These are phyloP conservation scores for Epinephelus malabaricus DNA, from an alignment of 2,797 vertebrate genomes.

Conservation along the genomic window DNA sequence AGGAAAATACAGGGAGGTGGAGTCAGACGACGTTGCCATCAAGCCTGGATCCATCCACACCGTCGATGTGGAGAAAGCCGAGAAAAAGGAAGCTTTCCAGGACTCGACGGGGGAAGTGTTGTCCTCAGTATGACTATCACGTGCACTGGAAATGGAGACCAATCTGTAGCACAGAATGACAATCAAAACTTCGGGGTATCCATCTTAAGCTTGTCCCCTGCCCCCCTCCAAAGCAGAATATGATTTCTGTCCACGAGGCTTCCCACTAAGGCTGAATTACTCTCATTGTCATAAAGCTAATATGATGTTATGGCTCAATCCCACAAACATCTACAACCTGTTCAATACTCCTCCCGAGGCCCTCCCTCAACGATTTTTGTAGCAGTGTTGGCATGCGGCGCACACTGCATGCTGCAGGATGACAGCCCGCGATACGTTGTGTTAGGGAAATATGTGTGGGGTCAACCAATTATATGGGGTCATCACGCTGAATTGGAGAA, in stretches of 20 bases:
- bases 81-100: conserved; percentile 88
- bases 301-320: conserved; percentile 40
- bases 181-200: conserved; percentile 42
- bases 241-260: conserved; percentile 42
- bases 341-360: conserved; percentile 45
- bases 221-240: conserved; percentile 37
- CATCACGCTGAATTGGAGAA: conserved; percentile 61
- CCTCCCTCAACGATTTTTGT: conserved; percentile 19
- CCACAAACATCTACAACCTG: conserved; percentile 31
- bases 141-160: conserved; percentile 90
- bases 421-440: conserved; percentile 41
- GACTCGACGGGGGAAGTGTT: conserved; percentile 89
- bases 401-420: conserved; percentile 18
- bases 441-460: conserved; percentile 53
- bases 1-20: conserved; percentile 93
- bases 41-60: conserved; percentile 87
- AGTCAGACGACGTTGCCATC: conserved; percentile 87
- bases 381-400: conserved; percentile 22
- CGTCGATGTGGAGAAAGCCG: conserved; percentile 87
- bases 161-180: conserved; percentile 76
- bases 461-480: conserved; percentile 73
- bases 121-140: conserved; percentile 96
- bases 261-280: conserved; percentile 33
- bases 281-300: conserved; percentile 57
- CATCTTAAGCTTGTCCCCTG: conserved; percentile 18